phyloP scores from a whole-genome alignment of 2,888 invertebrate species.

The Cantharis rufa region DNA sequence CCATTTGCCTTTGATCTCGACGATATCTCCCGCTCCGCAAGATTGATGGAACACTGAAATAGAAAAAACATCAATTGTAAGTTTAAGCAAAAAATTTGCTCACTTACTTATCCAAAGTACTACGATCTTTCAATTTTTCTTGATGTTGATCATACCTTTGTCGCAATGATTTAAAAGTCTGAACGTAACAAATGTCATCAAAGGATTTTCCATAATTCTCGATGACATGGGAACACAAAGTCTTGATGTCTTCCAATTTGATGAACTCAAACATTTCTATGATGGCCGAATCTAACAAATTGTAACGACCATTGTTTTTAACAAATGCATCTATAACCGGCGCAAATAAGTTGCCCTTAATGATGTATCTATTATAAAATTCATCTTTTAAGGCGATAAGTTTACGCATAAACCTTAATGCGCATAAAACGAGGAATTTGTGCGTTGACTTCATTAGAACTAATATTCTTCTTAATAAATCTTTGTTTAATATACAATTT shows the following conservation, averaged over 20 bases:
- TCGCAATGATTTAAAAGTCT: conserved; percentile 94
- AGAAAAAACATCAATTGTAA: conserved; percentile 1
- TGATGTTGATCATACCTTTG: conserved; percentile 89
- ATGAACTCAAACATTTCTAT: conserved; percentile 99
- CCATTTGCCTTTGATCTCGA: conserved; percentile 89
- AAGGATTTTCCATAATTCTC: conserved; percentile 95
- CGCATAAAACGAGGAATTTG: conserved; percentile 95
- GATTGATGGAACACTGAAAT: conserved; percentile 74
- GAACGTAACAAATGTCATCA: conserved; percentile 95
- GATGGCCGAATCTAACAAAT: conserved; percentile 97
- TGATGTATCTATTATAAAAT: conserved; percentile 95
- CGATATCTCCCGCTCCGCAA: conserved; percentile 81
- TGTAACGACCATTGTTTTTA: conserved; percentile 96
- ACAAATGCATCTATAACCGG: conserved; percentile 96
- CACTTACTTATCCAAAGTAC: conserved; percentile 69
- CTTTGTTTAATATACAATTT: conserved; percentile 95
- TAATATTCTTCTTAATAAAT: conserved; percentile 91
- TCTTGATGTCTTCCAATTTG: conserved; percentile 89
- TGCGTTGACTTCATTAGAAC: conserved; percentile 96
- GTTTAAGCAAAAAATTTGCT: not conserved
- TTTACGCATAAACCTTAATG: conserved; percentile 94
- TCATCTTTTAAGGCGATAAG: conserved; percentile 98
- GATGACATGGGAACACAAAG: conserved; percentile 89
- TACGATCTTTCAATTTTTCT: conserved; percentile 86
- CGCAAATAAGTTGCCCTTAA: conserved; percentile 91